Conservation (phyloP, 2,888 invertebrate species). For the Leucania comma region DNA sequence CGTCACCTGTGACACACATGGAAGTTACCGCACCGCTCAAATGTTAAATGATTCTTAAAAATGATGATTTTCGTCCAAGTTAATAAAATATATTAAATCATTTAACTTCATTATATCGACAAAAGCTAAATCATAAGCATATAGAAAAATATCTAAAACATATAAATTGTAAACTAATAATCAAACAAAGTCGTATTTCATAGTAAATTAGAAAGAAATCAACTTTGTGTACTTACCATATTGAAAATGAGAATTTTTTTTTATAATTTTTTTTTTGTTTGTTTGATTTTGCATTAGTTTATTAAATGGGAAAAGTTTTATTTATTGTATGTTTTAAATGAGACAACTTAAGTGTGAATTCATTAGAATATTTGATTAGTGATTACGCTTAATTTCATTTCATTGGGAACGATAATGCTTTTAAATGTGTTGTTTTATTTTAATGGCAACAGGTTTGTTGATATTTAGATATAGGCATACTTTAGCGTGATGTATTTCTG, state of each 20-base stretch:
- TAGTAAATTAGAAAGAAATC: slow-evolving; percentile 18
- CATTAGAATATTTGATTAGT: slow-evolving; percentile 51
- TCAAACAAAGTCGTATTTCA: slow-evolving; percentile 24
- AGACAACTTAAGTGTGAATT: slow-evolving; percentile 24
- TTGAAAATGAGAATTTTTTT: slow-evolving; percentile 17
- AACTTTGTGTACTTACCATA: slow-evolving; percentile 11
- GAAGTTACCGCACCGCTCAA: too few relatives aligned
- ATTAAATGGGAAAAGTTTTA: slow-evolving; percentile 20
- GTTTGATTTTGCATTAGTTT: slow-evolving; percentile 11
- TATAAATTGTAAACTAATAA: slow-evolving; percentile 35
- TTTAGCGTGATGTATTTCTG: not conserved
- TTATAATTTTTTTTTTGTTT: too few relatives aligned
- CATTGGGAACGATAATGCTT: slow-evolving; percentile 11
- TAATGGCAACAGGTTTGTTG: not conserved
- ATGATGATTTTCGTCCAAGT: not conserved
- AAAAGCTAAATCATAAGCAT: slow-evolving; percentile 25
- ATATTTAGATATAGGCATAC: not conserved
- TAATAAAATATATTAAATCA: slow-evolving; percentile 15
- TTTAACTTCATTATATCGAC: slow-evolving; percentile 21
- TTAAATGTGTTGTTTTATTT: slow-evolving; percentile 13
- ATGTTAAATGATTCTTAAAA: not conserved
- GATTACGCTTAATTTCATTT: slow-evolving; percentile 34
- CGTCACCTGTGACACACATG: too few relatives aligned
- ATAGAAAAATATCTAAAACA: slow-evolving; percentile 8
- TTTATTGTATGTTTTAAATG: slow-evolving; percentile 27